Percentiles rank a stretch among this genome's conserved stretches.
These are phyloP conservation scores for Semnornis frantzii DNA, from an alignment of 2,113 vertebrate genomes.

Conservation along the genomic window DNA sequence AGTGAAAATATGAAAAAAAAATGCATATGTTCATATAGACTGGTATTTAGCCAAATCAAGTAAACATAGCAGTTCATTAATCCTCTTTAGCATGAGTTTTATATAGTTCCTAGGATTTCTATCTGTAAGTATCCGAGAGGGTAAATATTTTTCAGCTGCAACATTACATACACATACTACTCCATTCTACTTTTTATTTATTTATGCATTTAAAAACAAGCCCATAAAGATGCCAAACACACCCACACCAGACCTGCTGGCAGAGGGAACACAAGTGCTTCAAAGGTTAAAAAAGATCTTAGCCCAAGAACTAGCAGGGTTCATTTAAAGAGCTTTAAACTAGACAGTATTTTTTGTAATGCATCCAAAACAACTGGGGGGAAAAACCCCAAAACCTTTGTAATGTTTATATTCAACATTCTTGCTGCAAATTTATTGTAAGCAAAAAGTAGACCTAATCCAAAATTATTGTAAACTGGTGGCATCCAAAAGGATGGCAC, in stretches of 20 bases:
- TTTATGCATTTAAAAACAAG: neutral
- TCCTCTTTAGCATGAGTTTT: neutral
- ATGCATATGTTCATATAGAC: neutral
- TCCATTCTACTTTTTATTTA: neutral
- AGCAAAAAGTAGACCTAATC: neutral
- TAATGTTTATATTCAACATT: neutral
- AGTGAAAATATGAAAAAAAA: neutral
- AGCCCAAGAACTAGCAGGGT: no score
- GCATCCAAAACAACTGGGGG: neutral
- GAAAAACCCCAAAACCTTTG: neutral
- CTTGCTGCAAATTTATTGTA: neutral
- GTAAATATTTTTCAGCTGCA: neutral
- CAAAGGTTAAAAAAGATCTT: no score
- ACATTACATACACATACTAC: neutral
- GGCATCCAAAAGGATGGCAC: neutral
- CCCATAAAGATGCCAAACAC: neutral
- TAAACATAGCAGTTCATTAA: conserved; percentile 19
- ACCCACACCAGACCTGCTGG: neutral
- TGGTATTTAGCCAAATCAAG: conserved; percentile 19
- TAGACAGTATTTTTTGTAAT: neutral
- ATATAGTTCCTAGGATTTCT: neutral
- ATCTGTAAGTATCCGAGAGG: neutral
- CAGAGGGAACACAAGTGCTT: no score
- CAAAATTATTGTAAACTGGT: neutral
- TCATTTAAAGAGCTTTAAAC: no score